These are phyloP conservation scores for Oophaga pumilio DNA, from an alignment of 2,113 vertebrate species.

Conservation along the genomic window DNA sequence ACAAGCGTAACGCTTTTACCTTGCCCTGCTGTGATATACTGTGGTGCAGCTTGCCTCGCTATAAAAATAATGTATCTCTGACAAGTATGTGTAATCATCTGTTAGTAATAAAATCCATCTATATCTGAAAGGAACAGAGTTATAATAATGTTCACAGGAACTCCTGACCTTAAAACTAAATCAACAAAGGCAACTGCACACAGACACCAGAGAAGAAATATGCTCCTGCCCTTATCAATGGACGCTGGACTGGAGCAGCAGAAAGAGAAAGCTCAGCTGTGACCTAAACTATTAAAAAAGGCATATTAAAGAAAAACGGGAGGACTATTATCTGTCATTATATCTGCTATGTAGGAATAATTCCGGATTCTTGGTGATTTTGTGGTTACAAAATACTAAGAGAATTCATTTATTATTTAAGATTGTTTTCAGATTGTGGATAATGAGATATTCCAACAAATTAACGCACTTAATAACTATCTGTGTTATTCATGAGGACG, in stretches of 20 bases:
- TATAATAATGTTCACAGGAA: neutral
- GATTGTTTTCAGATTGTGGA: neutral
- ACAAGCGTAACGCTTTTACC: neutral
- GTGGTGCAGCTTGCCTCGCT: neutral
- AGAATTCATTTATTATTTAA: neutral
- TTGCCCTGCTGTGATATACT: constrained; percentile 36
- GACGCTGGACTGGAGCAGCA: neutral
- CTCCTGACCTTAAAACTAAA: constrained; percentile 32
- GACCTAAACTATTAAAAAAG: neutral
- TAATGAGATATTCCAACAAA: neutral
- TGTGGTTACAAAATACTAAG: neutral
- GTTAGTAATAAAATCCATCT: constrained; percentile 45
- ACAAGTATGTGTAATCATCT: constrained; percentile 20
- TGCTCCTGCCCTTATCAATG: neutral
- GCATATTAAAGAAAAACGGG: neutral
- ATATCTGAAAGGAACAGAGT: constrained; percentile 40
- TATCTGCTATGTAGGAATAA: neutral
- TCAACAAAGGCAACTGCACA: constrained; percentile 21
- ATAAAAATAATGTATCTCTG: neutral
- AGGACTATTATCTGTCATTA: neutral
- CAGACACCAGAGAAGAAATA: constrained; percentile 26
- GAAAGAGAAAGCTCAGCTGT: neutral
- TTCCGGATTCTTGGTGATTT: neutral
- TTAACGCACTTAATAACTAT: neutral
- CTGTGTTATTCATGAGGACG: neutral